Percentiles rank a stretch among this genome's conserved stretches.
Conservation (phyloP, 2,797 vertebrate species). For the Sebastes hopkinsi region DNA sequence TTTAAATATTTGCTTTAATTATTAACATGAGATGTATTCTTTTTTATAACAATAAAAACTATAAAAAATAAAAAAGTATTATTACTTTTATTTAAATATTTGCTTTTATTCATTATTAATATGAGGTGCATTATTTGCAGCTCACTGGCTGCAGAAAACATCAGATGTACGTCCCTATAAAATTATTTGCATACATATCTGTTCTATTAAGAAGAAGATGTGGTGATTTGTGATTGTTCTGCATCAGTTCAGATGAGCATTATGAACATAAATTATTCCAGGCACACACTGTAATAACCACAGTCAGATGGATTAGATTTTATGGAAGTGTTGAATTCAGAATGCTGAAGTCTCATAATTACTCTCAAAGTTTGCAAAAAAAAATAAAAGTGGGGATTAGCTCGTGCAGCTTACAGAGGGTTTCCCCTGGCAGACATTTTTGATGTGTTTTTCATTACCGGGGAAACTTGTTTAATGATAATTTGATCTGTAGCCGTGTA, state of each 20-base stretch:
- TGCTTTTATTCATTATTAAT: no score
- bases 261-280: constrained; percentile 23
- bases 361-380: constrained; percentile 45
- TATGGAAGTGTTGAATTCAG: constrained; percentile 26
- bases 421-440: constrained; percentile 54
- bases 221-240: background rate
- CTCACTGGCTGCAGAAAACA: no score
- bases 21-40: no score
- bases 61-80: no score
- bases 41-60: no score
- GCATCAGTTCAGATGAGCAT: background rate
- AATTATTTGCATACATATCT: background rate
- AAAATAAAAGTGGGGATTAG: constrained; percentile 55
- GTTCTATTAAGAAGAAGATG: background rate
- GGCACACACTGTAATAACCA: constrained; percentile 23
- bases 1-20: no score
- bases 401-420: constrained; percentile 32
- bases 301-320: constrained; percentile 51
- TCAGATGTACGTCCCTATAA: no score
- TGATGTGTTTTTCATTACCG: constrained; percentile 64
- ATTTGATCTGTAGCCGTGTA: constrained; percentile 59
- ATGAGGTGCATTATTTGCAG: no score
- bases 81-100: no score
- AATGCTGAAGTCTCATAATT: constrained; percentile 48
- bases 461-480: constrained; percentile 60